Base-by-base conservation (phyloP, 2,888 invertebrate genomes). In the Barypeithes pellucidus region DNA sequence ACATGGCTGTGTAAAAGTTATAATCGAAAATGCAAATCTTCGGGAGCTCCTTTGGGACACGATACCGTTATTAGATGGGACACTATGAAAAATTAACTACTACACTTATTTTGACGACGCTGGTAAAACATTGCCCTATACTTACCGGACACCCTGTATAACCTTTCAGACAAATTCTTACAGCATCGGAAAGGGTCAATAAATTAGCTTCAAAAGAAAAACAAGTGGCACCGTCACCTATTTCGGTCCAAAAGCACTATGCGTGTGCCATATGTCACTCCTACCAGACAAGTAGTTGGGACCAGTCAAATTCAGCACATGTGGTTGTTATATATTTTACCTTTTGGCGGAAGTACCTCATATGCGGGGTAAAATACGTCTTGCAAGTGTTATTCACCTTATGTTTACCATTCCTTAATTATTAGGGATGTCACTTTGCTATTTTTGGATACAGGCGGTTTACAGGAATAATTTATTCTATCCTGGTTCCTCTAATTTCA, bases 261-360 rank as follows among this genome's bases (percentile, higher is more conserved):
- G 59, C 73, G 73, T 70, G 70, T 70, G 73, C 73, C 73, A 73
- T 70, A 73, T 73, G 73, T 73, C 57, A 57, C 67, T 41, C n/a
- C 16, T 41, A 36, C 47, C 60, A 54, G 65, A 61, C 68, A 63
- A 50, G 62, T 52, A 65, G 59, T 72, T 39, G 54, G 59, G 29
- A 62, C 33, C 36, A 36, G 33, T 57, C 54, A 63, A 52, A 67
- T 71, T 74, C 73, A 76, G 78, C 80, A 80, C 79, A 80, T 80
- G 77, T 78, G 77, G 77, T 75, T 74, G 76, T 73, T 76, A 70
- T 67, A 59, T 52, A 52, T 52, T 52, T 14, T 52, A 76, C 77
- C 72, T 76, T 75, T 76, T 76, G 77, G 76, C 79, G 81, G 80
- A 81, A 81, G 81, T 81, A 68, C 75, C 77, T 75, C 61, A 72